Conservation (phyloP, 2,888 invertebrate genomes). For the Mesorhabditis spiculigera region DNA sequence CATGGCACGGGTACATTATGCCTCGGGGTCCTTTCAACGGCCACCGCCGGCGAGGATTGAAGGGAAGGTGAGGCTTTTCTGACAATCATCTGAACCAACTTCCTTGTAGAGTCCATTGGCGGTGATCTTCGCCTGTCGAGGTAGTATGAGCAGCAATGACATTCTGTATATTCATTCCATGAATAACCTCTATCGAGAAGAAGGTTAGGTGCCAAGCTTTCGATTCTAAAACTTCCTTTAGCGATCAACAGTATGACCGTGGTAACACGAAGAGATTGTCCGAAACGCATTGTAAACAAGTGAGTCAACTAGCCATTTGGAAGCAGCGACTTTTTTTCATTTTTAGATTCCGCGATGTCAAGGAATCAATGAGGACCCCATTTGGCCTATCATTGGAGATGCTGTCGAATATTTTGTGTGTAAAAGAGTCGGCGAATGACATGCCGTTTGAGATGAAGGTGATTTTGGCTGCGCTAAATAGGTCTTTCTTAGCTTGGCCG, state of each 20-base stretch:
- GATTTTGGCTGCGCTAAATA: background rate
- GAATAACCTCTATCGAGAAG: background rate
- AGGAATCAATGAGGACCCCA: background rate
- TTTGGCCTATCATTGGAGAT: slow-evolving; percentile 35
- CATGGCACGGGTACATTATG: background rate
- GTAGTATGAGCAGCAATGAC: slow-evolving; percentile 1
- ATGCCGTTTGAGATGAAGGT: slow-evolving; percentile 38
- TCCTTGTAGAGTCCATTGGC: background rate
- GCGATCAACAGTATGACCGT: no score
- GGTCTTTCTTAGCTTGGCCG: background rate
- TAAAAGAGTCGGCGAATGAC: slow-evolving; percentile 32
- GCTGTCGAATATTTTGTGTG: slow-evolving; percentile 39
- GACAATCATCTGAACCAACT: background rate
- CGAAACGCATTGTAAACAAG: background rate
- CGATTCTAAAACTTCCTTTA: background rate
- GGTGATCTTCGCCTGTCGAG: background rate
- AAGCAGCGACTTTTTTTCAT: no score
- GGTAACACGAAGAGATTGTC: background rate
- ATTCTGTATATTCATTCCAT: background rate
- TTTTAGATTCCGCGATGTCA: background rate
- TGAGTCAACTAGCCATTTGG: background rate
- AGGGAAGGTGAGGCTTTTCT: no score
- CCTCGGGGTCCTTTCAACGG: background rate
- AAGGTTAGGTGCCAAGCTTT: background rate
- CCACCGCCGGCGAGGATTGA: no score